Percentiles rank a stretch among this genome's conserved stretches.
These are phyloP conservation scores for Vireo griseus DNA, from an alignment of 2,797 vertebrate genomes.

Conservation along the genomic window DNA sequence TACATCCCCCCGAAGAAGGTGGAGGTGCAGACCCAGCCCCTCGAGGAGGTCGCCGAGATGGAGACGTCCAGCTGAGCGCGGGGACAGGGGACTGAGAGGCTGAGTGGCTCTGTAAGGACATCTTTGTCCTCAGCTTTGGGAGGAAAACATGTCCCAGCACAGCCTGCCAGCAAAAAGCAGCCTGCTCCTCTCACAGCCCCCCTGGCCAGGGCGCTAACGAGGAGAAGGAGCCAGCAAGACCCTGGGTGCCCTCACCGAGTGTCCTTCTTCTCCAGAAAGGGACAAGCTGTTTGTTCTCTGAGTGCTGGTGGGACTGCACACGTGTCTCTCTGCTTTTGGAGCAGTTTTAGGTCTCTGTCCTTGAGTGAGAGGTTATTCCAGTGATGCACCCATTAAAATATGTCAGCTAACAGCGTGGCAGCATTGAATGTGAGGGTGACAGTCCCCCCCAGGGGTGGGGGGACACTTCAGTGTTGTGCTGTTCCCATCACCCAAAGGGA, in stretches of 20 bases:
- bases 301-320: rapidly evolving
- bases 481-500: rapidly evolving
- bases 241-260: neutral
- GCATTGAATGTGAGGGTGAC: neutral
- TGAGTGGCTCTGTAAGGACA: rapidly evolving
- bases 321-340: neutral
- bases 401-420: neutral
- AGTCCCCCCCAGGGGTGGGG: rapidly evolving
- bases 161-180: neutral
- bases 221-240: neutral
- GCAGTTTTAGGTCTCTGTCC: neutral
- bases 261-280: neutral
- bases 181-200: neutral
- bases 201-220: neutral
- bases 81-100: neutral
- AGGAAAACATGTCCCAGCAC: rapidly evolving
- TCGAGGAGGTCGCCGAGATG: constrained; percentile 72
- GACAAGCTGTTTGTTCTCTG: rapidly evolving
- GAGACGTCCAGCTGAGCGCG: constrained; percentile 60
- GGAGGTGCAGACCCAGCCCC: constrained; percentile 84
- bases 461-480: neutral
- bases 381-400: neutral
- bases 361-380: neutral
- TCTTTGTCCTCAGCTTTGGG: neutral
- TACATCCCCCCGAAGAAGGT: constrained; percentile 83